Percentiles rank a stretch among this genome's conserved stretches.
phyloP scores from a whole-genome alignment of 2,888 invertebrate species.

The Lingula anatina region DNA sequence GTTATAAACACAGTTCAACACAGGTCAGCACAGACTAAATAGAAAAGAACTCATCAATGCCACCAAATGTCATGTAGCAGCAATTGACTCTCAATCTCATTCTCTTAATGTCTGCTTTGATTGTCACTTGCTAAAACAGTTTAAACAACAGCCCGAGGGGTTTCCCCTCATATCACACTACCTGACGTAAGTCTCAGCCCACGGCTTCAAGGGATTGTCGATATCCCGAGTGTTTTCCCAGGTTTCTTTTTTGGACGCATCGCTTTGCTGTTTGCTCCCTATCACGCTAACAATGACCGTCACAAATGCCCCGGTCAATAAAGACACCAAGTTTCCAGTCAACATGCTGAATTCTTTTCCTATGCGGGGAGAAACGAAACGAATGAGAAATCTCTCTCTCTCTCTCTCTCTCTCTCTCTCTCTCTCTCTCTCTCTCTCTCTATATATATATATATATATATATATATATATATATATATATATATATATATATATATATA shows the following conservation, averaged over 20 bases:
- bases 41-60: too few species aligned
- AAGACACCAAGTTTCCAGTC: constrained; percentile 45
- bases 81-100: too few species aligned
- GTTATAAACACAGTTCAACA: too few species aligned
- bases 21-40: too few species aligned
- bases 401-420: constrained; percentile 2
- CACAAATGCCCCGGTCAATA: constrained; percentile 39
- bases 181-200: constrained; percentile 50
- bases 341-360: constrained; percentile 48
- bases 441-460: neutral
- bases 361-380: too few species aligned
- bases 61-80: too few species aligned
- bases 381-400: neutral
- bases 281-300: constrained; percentile 33
- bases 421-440: constrained; percentile 1
- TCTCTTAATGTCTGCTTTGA: too few species aligned
- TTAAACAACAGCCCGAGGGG: too few species aligned
- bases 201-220: constrained; percentile 51
- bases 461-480: neutral
- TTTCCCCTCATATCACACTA: too few species aligned
- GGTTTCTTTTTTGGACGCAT: constrained; percentile 21
- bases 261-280: constrained; percentile 12
- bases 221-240: constrained; percentile 53
- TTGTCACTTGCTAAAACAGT: too few species aligned
- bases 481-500: too few species aligned